phyloP scores from a whole-genome alignment of 2,888 invertebrate species.

The Sesamia inferens region DNA sequence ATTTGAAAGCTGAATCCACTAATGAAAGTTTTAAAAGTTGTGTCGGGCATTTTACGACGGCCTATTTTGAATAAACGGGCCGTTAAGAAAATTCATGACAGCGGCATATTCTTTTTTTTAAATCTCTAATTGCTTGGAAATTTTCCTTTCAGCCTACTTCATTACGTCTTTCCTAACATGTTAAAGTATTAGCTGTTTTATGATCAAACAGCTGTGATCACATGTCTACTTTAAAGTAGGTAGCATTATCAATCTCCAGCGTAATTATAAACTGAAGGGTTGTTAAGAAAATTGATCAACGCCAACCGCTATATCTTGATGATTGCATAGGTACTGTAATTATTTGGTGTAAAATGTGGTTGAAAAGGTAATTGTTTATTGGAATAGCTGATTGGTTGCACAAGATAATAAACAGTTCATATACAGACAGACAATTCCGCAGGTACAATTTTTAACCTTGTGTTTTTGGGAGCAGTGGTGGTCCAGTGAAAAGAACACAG shows the following conservation, averaged over 20 bases:
- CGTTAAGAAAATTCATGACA: slow-evolving; percentile 42
- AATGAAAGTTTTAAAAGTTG: slow-evolving; percentile 40
- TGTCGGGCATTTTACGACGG: slow-evolving; percentile 36
- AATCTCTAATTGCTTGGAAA: slow-evolving; percentile 20
- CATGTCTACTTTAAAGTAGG: slow-evolving; percentile 35
- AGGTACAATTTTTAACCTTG: too few species aligned
- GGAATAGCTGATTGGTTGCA: slow-evolving; percentile 26
- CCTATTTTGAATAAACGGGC: slow-evolving; percentile 55
- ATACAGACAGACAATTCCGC: neutral
- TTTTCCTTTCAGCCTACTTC: slow-evolving; percentile 16
- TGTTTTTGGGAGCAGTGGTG: too few species aligned
- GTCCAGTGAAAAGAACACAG: too few species aligned
- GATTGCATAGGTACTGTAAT: slow-evolving; percentile 52
- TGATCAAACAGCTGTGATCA: slow-evolving; percentile 22
- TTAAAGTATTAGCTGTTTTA: slow-evolving; percentile 30
- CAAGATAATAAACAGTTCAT: slow-evolving; percentile 9
- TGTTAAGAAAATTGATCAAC: slow-evolving; percentile 55
- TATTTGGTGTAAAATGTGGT: slow-evolving; percentile 47
- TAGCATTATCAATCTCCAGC: slow-evolving; percentile 65
- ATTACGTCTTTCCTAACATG: slow-evolving; percentile 27
- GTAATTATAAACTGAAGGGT: slow-evolving; percentile 66
- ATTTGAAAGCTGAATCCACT: slow-evolving; percentile 48
- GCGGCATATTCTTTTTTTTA: slow-evolving; percentile 1
- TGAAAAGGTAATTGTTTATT: slow-evolving; percentile 34
- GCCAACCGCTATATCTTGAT: slow-evolving; percentile 51